Conservation (phyloP, 2,797 vertebrate species). For the Dendrocincla tyrannina region DNA sequence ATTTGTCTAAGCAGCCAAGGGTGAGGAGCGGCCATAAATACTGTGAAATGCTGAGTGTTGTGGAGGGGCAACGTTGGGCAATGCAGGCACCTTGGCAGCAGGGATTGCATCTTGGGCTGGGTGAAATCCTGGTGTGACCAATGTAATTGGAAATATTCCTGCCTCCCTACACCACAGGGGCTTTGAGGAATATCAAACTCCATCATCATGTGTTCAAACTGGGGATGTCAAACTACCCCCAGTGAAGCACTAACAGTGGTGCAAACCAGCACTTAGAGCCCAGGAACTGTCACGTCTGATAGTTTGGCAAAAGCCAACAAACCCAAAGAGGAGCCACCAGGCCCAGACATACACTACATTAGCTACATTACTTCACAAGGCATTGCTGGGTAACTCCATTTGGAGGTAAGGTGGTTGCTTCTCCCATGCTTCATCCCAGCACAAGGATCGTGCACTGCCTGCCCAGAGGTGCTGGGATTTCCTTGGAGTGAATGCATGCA, state of each 20-base stretch:
- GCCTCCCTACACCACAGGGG: neutral
- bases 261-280: neutral
- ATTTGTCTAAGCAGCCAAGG: conserved; percentile 66
- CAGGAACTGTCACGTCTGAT: neutral
- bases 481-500: accelerated
- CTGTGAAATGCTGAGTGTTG: neutral
- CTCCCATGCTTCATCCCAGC: neutral
- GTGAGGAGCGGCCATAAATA: conserved; percentile 40
- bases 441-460: accelerated
- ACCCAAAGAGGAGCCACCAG: neutral
- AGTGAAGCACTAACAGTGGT: neutral
- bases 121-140: accelerated
- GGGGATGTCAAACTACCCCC: neutral
- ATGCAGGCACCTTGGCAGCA: neutral
- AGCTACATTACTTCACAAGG: neutral
- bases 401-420: neutral
- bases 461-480: accelerated
- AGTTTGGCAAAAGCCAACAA: neutral
- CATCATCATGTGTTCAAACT: neutral
- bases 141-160: neutral
- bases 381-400: accelerated
- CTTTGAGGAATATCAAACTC: neutral
- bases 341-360: neutral
- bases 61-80: neutral
- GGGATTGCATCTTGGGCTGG: neutral